These are phyloP conservation scores for Columba livia DNA, from an alignment of 2,113 vertebrate species.

Conservation along the genomic window DNA sequence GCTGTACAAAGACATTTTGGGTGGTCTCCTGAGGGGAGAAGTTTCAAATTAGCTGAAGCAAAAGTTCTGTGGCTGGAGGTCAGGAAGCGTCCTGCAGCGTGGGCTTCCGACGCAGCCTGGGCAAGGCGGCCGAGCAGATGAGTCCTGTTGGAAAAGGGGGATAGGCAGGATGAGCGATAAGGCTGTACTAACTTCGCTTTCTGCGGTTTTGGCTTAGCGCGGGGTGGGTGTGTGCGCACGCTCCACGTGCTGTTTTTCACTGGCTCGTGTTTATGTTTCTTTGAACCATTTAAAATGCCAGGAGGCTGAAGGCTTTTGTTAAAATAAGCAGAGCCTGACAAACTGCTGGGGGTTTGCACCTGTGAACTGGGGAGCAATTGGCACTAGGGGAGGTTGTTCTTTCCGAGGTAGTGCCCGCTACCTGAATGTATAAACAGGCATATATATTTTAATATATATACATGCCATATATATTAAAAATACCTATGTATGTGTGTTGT, in stretches of 20 bases:
- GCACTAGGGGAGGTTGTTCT: neutral
- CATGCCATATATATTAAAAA: neutral
- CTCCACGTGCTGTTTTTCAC: neutral
- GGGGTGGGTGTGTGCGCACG: neutral
- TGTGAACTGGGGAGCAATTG: neutral
- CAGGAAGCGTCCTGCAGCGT: fast-evolving
- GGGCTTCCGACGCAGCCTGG: neutral
- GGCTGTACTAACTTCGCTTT: neutral
- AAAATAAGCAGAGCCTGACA: neutral
- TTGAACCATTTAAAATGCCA: neutral
- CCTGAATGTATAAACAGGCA: neutral
- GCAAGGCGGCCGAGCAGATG: neutral
- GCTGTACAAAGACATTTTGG: neutral
- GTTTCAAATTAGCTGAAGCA: neutral
- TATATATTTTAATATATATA: neutral
- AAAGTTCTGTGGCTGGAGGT: neutral
- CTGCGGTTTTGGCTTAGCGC: neutral
- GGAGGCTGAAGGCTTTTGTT: neutral
- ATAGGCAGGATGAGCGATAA: neutral
- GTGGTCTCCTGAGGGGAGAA: neutral
- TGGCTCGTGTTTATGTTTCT: neutral
- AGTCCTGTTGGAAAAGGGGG: neutral
- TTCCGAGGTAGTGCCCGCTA: too few species aligned
- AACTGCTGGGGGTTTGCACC: neutral
- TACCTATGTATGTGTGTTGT: fast-evolving